Evolutionary conservation across 2,797 vertebrate species (phyloP).

Genomic region (Malurus splendens): DNA sequence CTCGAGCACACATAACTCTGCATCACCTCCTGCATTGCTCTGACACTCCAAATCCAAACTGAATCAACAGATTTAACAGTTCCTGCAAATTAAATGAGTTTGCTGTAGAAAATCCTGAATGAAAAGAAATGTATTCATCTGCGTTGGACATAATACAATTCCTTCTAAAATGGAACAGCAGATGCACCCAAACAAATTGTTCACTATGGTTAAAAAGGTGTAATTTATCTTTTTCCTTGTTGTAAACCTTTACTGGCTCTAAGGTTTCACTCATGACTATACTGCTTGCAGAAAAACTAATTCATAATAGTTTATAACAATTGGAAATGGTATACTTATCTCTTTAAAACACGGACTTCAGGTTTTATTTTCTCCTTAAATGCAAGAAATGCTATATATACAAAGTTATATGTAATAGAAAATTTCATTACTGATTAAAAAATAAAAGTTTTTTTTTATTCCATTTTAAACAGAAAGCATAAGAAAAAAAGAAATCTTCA

Average conservation of each 20-base stretch:
- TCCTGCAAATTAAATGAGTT: background rate
- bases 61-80: background rate
- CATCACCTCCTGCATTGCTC: rapidly evolving
- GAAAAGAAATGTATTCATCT: background rate
- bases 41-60: background rate
- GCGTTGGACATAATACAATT: background rate
- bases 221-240: background rate
- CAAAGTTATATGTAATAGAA: background rate
- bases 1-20: background rate
- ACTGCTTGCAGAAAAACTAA: background rate
- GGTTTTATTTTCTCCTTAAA: background rate
- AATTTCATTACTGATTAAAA: background rate
- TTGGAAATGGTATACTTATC: background rate
- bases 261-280: background rate
- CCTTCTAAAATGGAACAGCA: background rate
- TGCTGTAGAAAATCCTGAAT: background rate
- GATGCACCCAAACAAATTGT: background rate
- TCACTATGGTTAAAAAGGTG: background rate
- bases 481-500: background rate
- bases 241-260: background rate
- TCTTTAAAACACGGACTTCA: background rate
- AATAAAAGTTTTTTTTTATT: background rate
- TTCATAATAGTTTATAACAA: background rate
- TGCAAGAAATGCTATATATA: background rate
- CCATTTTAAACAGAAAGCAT: background rate